Conservation (phyloP, 2,888 invertebrate genomes). For the Epistrophe grossulariae region DNA sequence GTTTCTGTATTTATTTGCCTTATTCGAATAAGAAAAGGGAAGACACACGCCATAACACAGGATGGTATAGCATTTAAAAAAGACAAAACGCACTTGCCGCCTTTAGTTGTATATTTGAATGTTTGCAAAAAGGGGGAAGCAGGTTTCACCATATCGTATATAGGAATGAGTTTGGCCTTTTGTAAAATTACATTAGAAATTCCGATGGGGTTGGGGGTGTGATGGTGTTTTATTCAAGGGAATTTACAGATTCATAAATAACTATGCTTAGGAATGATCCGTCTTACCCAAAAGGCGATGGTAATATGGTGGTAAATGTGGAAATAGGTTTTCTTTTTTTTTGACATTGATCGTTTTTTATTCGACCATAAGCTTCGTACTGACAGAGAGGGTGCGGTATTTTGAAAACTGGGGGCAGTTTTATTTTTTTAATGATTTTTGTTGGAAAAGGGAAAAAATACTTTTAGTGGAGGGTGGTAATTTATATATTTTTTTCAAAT, state of each 20-base stretch:
- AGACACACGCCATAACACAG: slow-evolving; percentile 47
- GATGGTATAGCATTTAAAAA: slow-evolving; percentile 67
- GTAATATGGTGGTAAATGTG: slow-evolving; percentile 14
- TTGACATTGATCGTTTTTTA: slow-evolving; percentile 70
- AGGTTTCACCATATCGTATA: neutral
- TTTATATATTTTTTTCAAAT: slow-evolving; percentile 28
- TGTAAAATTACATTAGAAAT: slow-evolving; percentile 76
- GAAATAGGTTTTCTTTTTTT: slow-evolving; percentile 40
- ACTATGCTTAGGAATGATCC: slow-evolving; percentile 66
- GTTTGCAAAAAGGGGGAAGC: slow-evolving; percentile 46
- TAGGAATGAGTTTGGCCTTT: slow-evolving; percentile 57
- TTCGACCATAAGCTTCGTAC: slow-evolving; percentile 53
- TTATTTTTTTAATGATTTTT: slow-evolving; percentile 53
- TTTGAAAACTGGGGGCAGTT: neutral
- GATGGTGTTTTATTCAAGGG: slow-evolving; percentile 75
- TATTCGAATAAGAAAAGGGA: slow-evolving; percentile 25
- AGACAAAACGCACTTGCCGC: slow-evolving; percentile 72
- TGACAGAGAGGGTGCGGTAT: slow-evolving; percentile 30
- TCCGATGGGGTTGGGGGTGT: slow-evolving; percentile 72
- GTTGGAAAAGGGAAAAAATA: neutral
- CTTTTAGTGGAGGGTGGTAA: slow-evolving; percentile 21
- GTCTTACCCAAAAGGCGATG: slow-evolving; percentile 13
- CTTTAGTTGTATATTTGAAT: slow-evolving; percentile 17
- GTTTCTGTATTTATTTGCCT: slow-evolving; percentile 47
- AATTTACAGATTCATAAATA: slow-evolving; percentile 78